Percentiles rank a stretch among this genome's conserved stretches.
Evolutionary conservation across 1,140 invertebrate genomes (phyloP).

Genomic region (Lamellibrachia luymesi): DNA sequence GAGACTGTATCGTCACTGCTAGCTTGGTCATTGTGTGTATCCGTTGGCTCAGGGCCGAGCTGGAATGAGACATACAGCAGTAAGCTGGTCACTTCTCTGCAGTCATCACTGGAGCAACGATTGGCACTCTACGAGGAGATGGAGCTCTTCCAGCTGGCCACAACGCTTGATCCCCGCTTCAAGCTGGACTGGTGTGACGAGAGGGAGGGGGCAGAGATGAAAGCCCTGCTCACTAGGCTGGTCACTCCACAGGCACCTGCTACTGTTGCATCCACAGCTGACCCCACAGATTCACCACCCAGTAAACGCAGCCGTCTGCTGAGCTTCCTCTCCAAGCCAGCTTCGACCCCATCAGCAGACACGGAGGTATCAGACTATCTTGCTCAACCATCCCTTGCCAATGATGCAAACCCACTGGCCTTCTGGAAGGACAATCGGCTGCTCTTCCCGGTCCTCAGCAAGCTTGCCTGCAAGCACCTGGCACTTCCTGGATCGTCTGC

Average conservation of each 20-base stretch:
- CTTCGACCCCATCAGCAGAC: not conserved
- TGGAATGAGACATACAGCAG: not conserved
- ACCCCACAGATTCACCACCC: not conserved
- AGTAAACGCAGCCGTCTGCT: constrained; percentile 2
- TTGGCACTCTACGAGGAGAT: too few relatives aligned
- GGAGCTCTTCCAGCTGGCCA: constrained; percentile 13
- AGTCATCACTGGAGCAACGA: too few relatives aligned
- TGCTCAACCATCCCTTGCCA: not conserved
- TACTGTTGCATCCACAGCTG: not conserved
- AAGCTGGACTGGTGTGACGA: constrained; percentile 15
- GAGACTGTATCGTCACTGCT: not conserved
- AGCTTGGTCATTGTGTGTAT: not conserved
- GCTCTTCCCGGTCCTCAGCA: too few relatives aligned
- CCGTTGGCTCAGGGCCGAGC: too few relatives aligned
- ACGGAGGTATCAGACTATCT: constrained; percentile 7
- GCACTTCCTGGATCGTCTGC: too few relatives aligned
- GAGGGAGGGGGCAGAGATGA: not conserved
- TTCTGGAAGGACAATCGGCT: too few relatives aligned
- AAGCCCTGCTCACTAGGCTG: constrained; percentile 2
- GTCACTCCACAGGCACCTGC: not conserved
- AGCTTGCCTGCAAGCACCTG: too few relatives aligned
- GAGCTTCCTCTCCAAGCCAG: constrained; percentile 6
- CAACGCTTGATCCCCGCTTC: constrained; percentile 12
- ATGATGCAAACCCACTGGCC: not conserved
- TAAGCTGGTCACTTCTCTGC: not conserved